phyloP scores from a whole-genome alignment of 2,113 vertebrate genomes.

The Chitala chitala region DNA sequence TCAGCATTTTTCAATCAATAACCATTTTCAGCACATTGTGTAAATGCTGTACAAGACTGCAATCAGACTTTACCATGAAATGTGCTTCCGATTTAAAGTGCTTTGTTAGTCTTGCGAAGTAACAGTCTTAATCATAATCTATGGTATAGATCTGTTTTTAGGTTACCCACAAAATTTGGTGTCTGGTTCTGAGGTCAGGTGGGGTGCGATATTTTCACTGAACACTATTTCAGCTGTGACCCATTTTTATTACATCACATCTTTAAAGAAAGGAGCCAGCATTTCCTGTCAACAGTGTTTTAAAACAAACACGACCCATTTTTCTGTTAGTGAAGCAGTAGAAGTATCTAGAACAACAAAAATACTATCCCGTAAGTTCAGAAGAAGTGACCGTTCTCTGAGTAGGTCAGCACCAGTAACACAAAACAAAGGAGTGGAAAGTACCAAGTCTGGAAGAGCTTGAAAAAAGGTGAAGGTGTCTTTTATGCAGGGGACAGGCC shows the following conservation, averaged over 20 bases:
- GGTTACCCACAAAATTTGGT: neutral
- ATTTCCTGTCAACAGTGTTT: slow-evolving; percentile 1
- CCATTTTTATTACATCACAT: neutral
- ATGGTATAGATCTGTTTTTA: neutral
- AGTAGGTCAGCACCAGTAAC: slow-evolving; percentile 3
- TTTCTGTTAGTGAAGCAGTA: neutral
- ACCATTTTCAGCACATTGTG: neutral
- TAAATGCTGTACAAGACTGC: neutral
- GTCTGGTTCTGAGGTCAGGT: neutral
- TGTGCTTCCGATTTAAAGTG: neutral
- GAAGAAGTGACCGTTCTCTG: slow-evolving; percentile 8
- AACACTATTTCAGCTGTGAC: neutral
- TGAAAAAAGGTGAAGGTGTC: slow-evolving; percentile 9
- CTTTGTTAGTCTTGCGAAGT: no score
- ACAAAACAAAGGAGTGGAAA: slow-evolving; percentile 10
- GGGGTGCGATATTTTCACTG: neutral
- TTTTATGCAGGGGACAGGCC: slow-evolving; percentile 3
- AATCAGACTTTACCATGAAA: slow-evolving; percentile 5
- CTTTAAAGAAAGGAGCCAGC: neutral
- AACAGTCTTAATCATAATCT: neutral
- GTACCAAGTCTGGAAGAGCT: neutral
- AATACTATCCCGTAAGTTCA: no score
- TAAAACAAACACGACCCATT: slow-evolving; percentile 8
- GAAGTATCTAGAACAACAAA: neutral
- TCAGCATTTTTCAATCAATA: neutral